phyloP scores from a whole-genome alignment of 1,140 invertebrate genomes.

The Octopus bimaculoides region DNA sequence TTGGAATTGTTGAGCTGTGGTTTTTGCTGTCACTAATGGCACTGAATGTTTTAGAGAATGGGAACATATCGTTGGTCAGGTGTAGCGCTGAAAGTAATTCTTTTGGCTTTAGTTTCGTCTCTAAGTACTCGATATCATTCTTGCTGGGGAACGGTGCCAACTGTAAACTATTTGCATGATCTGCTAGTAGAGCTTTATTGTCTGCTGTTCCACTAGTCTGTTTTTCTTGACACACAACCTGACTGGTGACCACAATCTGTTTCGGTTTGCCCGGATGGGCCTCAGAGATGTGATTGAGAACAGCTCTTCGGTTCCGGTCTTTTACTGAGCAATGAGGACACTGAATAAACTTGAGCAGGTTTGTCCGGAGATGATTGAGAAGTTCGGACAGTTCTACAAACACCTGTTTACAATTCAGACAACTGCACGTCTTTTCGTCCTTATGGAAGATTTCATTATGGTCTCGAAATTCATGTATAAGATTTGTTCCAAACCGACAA shows the following conservation, averaged over 20 bases:
- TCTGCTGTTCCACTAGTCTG: slow-evolving; percentile 18
- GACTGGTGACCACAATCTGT: slow-evolving; percentile 41
- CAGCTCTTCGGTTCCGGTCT: slow-evolving; percentile 32
- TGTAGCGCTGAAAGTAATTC: background rate
- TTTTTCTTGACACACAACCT: slow-evolving; percentile 40
- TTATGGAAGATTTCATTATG: slow-evolving; percentile 37
- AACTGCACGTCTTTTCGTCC: slow-evolving; percentile 23
- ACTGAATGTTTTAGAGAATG: background rate
- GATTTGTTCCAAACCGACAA: slow-evolving; percentile 38
- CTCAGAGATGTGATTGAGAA: slow-evolving; percentile 35
- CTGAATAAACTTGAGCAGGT: slow-evolving; percentile 39
- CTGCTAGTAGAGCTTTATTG: background rate
- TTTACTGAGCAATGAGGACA: slow-evolving; percentile 42
- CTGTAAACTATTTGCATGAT: background rate
- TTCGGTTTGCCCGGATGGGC: slow-evolving; percentile 42
- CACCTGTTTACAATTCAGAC: slow-evolving; percentile 31
- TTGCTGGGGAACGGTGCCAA: background rate
- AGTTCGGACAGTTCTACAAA: slow-evolving; percentile 26
- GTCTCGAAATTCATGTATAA: slow-evolving; percentile 33
- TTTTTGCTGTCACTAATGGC: background rate
- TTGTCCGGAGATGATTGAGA: slow-evolving; percentile 33
- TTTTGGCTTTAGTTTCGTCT: background rate
- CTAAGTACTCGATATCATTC: background rate
- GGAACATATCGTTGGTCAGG: background rate
- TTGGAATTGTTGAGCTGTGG: slow-evolving; percentile 20